Percentiles rank a stretch among this genome's conserved stretches.
Evolutionary conservation across 2,797 vertebrate genomes (phyloP).

Genomic region (Allobates femoralis): DNA sequence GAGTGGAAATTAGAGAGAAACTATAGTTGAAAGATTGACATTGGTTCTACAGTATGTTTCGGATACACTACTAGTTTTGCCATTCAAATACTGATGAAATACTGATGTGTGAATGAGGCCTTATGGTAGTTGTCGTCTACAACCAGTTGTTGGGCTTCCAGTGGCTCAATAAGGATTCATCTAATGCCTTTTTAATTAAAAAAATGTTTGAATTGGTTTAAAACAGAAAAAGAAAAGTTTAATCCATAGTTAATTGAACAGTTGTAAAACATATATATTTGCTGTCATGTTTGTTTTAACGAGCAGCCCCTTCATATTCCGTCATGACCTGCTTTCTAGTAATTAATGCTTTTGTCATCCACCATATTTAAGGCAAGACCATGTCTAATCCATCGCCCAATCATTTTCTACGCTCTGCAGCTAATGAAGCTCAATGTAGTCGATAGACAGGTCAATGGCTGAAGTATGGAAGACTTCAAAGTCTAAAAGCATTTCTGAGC

Average conservation of each 20-base stretch:
- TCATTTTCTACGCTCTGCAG: slow-evolving; percentile 24
- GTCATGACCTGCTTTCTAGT: slow-evolving; percentile 9
- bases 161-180: too few species aligned
- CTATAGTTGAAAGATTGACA: too few species aligned
- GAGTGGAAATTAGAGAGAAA: too few species aligned
- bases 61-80: too few species aligned
- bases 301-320: background rate
- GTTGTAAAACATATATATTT: background rate
- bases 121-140: too few species aligned
- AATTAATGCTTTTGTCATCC: background rate
- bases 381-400: background rate
- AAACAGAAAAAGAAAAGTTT: background rate
- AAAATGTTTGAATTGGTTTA: background rate
- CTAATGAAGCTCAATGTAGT: slow-evolving; percentile 40
- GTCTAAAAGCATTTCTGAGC: slow-evolving; percentile 50
- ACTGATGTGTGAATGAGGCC: too few species aligned
- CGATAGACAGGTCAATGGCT: slow-evolving; percentile 34
- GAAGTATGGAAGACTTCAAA: slow-evolving; percentile 40
- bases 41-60: too few species aligned
- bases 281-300: background rate
- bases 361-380: slow-evolving; percentile 23
- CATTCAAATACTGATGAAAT: too few species aligned
- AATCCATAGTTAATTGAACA: background rate
- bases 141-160: too few species aligned
- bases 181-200: background rate